Percentiles rank a stretch among this genome's conserved stretches.
Evolutionary conservation across 2,888 invertebrate genomes (phyloP).

Genomic region (Halictus ligatus): DNA sequence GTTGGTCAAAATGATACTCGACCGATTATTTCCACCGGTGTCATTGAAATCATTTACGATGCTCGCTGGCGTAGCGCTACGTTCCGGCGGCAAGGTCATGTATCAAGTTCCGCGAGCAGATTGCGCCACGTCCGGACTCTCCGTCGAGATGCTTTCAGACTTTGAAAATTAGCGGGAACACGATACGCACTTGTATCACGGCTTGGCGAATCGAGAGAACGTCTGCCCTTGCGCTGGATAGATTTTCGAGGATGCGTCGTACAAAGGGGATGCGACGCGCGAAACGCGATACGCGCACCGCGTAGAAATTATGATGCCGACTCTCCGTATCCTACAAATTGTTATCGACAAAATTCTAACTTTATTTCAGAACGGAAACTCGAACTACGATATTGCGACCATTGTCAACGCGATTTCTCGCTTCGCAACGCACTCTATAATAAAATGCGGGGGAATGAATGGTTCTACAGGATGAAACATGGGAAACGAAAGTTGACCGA

Average conservation of each 20-base stretch:
- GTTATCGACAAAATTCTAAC: background rate
- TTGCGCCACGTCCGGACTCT: conserved; percentile 76
- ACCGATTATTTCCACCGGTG: conserved; percentile 70
- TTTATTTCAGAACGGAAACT: background rate
- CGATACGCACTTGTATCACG: conserved; percentile 63
- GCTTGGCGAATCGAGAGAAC: conserved; percentile 46
- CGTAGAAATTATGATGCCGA: background rate
- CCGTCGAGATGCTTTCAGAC: conserved; percentile 68
- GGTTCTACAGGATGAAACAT: background rate
- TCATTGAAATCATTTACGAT: conserved; percentile 74
- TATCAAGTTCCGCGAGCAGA: conserved; percentile 80
- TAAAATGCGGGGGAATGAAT: background rate
- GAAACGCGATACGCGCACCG: background rate
- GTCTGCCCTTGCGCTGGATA: conserved; percentile 50
- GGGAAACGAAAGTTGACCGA: background rate
- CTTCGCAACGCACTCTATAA: background rate
- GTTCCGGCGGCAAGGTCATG: conserved; percentile 78
- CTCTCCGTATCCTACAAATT: background rate
- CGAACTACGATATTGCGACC: background rate
- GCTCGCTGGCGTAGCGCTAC: conserved; percentile 49
- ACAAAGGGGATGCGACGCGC: conserved; percentile 28
- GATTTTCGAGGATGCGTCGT: conserved; percentile 9
- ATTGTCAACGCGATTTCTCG: background rate
- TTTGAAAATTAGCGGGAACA: conserved; percentile 72
- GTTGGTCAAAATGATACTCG: conserved; percentile 62